Evolutionary conservation across 2,113 vertebrate genomes (phyloP), one percentile per base, ranked within the genome.

Genomic region (Manacus vitellinus): DNA sequence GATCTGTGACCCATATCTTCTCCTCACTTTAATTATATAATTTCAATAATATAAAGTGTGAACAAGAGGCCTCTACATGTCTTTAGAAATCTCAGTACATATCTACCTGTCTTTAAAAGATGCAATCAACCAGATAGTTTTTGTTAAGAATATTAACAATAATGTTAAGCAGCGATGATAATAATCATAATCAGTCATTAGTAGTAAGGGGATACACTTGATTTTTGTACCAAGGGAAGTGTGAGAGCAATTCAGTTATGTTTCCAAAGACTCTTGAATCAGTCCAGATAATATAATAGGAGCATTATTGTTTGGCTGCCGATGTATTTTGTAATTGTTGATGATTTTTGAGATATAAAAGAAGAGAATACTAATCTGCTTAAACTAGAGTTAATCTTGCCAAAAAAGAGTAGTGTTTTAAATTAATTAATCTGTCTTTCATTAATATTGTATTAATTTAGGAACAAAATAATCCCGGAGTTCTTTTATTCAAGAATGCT

Each of bases 351-450:
- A 89, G 18, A 65, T 85, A 55, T 22, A 82, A 89, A 75, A 83
- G 44, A 85, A 88, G 72, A 83, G 44, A 82, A 71, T 66, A 83
- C 3, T 76, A 85, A 76, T 83, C 39, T 85, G 11, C 33, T 94
- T 89, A 84, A 84, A 39, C 2, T 22, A 71, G 9, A 14, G 27
- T 67, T 88, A 95, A 11, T 71, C 75, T 83, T 86, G 39, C 3
- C 3, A 33, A 62, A 78, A 82, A 46, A 56, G 12, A 62, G 4
- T 58, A 56, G 8, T 59, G 8, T 59, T 95, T 93, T 86, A 90
- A 92, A 79, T 84, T 86, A 79, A 86, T 90, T 96, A 86, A 49
- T 86, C 41, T 91, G 25, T 43, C 37, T 89, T 76, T 93, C 31
- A 44, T 91, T 82, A 91, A 63, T 85, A 54, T 3, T 54, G n/a